These are phyloP conservation scores for Ceratothoa steindachneri DNA, from an alignment of 2,888 invertebrate species.

Conservation along the genomic window DNA sequence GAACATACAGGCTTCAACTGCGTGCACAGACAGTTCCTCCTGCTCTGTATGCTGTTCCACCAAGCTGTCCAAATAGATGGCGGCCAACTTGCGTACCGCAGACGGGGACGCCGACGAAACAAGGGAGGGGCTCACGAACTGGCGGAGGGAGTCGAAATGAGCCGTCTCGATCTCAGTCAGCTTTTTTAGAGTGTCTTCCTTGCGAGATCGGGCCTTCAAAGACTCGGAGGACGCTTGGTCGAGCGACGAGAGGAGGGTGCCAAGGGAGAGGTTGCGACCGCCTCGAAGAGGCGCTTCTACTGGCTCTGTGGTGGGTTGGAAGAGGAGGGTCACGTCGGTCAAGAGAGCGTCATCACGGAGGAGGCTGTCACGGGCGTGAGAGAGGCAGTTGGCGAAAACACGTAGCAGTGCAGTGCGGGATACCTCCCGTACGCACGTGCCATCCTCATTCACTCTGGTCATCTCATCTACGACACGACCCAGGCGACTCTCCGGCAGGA, in stretches of 20 bases:
- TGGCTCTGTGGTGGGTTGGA: slow-evolving; percentile 29
- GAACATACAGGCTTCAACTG: slow-evolving; percentile 37
- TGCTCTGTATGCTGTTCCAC: slow-evolving; percentile 27
- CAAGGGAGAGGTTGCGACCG: slow-evolving; percentile 20
- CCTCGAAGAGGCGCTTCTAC: slow-evolving; percentile 18
- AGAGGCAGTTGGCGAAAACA: slow-evolving; percentile 25
- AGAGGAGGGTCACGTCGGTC: slow-evolving; percentile 28
- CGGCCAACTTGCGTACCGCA: slow-evolving; percentile 36
- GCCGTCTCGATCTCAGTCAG: slow-evolving; percentile 9
- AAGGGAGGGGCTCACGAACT: slow-evolving; percentile 34
- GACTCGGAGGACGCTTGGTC: slow-evolving; percentile 33
- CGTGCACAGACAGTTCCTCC: slow-evolving; percentile 37
- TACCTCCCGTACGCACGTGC: slow-evolving; percentile 27
- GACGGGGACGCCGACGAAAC: slow-evolving; percentile 32
- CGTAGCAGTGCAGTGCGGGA: slow-evolving; percentile 30
- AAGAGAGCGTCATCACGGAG: slow-evolving; percentile 24
- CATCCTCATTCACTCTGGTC: slow-evolving; percentile 35
- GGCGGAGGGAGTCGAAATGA: slow-evolving; percentile 33
- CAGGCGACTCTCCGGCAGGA: slow-evolving; percentile 35
- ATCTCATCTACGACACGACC: slow-evolving; percentile 20
- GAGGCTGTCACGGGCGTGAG: slow-evolving; percentile 29
- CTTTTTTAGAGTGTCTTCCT: slow-evolving; percentile 23
- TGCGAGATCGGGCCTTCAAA: slow-evolving; percentile 17
- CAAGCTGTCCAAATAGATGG: slow-evolving; percentile 26
- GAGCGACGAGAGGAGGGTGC: slow-evolving; percentile 26